phyloP scores from a whole-genome alignment of 2,888 invertebrate species.

The Therioaphis trifolii region DNA sequence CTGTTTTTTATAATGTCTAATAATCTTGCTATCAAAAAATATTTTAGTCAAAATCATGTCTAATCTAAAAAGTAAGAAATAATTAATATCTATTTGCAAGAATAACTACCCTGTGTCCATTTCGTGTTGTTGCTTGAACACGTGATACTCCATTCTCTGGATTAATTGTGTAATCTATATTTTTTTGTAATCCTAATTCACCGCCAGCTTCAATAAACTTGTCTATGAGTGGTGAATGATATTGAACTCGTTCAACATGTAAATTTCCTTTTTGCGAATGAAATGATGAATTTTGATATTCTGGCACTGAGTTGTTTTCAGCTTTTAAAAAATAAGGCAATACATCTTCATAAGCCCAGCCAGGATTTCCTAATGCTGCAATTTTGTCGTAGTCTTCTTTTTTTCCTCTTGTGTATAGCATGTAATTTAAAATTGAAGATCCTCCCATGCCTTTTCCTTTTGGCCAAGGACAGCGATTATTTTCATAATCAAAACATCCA shows the following conservation, averaged over 20 bases:
- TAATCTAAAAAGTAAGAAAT: background rate
- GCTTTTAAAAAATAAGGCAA: conserved; percentile 68
- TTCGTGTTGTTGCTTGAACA: conserved; percentile 61
- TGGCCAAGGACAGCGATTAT: conserved; percentile 66
- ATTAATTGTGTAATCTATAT: conserved; percentile 72
- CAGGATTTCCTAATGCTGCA: conserved; percentile 67
- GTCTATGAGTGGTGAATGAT: conserved; percentile 74
- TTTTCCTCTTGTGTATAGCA: conserved; percentile 70
- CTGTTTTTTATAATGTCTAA: background rate
- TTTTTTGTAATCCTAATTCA: conserved; percentile 71
- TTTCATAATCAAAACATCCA: conserved; percentile 72
- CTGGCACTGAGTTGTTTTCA: conserved; percentile 66
- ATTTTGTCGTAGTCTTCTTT: conserved; percentile 66
- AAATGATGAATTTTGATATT: conserved; percentile 68
- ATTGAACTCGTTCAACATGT: conserved; percentile 77
- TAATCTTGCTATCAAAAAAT: background rate
- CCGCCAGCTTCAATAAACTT: conserved; percentile 77
- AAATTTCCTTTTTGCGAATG: conserved; percentile 78
- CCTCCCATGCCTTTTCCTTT: conserved; percentile 66
- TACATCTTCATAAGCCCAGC: conserved; percentile 70
- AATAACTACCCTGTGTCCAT: conserved; percentile 61
- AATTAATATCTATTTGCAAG: background rate
- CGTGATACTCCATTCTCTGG: conserved; percentile 66
- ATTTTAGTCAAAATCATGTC: background rate
- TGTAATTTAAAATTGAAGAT: conserved; percentile 74